Percentiles rank a stretch among this genome's conserved stretches.
These are phyloP conservation scores for Notospermus geniculatus DNA, from an alignment of 1,140 invertebrate species.

Conservation along the genomic window DNA sequence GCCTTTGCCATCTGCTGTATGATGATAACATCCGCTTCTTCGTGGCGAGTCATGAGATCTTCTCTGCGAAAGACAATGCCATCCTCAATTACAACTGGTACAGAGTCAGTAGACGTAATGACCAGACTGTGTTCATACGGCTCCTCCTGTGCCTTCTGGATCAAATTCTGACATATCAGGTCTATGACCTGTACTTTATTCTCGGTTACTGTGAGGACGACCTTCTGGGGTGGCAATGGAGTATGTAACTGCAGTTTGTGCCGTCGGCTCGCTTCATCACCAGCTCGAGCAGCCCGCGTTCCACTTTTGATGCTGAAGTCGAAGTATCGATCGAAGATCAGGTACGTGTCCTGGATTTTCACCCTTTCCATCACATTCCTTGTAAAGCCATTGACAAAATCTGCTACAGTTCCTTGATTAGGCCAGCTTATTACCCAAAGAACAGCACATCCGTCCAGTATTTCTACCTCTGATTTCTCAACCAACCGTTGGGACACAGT, in stretches of 20 bases:
- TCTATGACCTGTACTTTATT: conserved; percentile 8
- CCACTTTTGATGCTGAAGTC: conserved; percentile 18
- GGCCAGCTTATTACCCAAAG: conserved; percentile 24
- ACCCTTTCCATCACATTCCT: background rate
- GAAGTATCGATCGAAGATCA: conserved; percentile 17
- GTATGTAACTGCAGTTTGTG: background rate
- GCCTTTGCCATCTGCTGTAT: background rate
- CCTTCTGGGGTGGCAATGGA: conserved; percentile 10
- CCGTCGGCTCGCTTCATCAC: background rate
- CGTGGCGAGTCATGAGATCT: background rate
- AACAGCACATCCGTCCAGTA: conserved; percentile 26
- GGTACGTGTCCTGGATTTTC: conserved; percentile 9
- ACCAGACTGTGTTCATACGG: background rate
- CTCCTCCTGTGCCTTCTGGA: background rate
- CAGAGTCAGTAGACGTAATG: background rate
- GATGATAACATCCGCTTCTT: background rate
- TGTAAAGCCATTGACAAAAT: conserved; percentile 11
- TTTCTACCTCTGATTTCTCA: background rate
- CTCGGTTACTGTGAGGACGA: conserved; percentile 3
- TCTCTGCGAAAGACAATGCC: background rate
- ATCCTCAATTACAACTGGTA: background rate
- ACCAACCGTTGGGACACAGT: background rate
- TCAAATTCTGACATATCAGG: conserved; percentile 5
- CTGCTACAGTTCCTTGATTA: conserved; percentile 9
- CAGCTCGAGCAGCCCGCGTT: conserved; percentile 3